Evolutionary conservation across 2,888 invertebrate species (phyloP).

Genomic region (Octodonta nipae): DNA sequence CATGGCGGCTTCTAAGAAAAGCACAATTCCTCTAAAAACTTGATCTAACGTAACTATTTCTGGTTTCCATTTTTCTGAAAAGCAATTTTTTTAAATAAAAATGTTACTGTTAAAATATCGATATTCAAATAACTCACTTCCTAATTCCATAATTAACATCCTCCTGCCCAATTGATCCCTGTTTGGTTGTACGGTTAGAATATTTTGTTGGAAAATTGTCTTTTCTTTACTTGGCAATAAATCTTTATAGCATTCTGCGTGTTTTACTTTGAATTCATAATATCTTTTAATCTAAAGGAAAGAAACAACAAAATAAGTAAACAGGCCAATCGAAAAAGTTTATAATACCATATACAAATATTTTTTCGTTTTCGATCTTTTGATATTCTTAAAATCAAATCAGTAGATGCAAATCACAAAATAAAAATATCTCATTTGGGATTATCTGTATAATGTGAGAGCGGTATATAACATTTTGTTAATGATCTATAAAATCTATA

Average conservation of each 20-base stretch:
- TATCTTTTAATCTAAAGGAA: constrained; percentile 58
- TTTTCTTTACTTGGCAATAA: constrained; percentile 59
- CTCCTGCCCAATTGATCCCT: constrained; percentile 69
- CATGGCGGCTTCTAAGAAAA: constrained; percentile 72
- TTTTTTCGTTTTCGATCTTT: no score
- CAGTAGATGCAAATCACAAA: no score
- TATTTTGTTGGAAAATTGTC: constrained; percentile 66
- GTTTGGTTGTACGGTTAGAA: constrained; percentile 63
- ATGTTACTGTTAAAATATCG: background rate
- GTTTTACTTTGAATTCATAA: constrained; percentile 68
- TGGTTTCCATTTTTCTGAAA: constrained; percentile 67
- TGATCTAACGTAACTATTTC: constrained; percentile 65
- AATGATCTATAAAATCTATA: no score
- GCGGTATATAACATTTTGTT: no score
- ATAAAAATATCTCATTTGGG: no score
- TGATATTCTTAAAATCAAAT: no score
- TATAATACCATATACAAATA: no score
- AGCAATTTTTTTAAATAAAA: background rate
- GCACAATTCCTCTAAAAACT: constrained; percentile 68
- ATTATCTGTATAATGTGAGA: no score
- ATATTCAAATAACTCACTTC: no score
- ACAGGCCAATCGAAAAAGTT: background rate
- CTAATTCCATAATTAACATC: constrained; percentile 63
- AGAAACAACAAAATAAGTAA: background rate
- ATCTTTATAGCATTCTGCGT: constrained; percentile 56